Conservation (phyloP, 2,113 vertebrate species). For the Accipiter cooperii region DNA sequence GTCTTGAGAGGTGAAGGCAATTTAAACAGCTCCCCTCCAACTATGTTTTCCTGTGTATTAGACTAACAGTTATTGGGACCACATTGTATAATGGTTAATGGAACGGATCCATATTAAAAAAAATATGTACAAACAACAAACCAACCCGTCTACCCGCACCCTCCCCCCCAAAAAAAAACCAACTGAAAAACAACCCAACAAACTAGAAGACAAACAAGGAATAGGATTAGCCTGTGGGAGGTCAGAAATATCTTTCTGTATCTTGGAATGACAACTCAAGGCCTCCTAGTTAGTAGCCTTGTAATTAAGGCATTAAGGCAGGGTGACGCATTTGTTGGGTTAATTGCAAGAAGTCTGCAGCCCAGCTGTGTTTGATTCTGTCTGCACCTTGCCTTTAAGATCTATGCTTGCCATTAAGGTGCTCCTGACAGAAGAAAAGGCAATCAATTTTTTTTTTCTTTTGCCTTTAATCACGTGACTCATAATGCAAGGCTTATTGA, state of each 20-base stretch:
- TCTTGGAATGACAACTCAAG: neutral
- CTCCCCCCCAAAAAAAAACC: accelerated
- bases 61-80: neutral
- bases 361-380: neutral
- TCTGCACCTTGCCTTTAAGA: neutral
- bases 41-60: neutral
- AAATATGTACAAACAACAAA: neutral
- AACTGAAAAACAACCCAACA: neutral
- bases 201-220: neutral
- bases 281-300: neutral
- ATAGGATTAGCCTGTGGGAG: neutral
- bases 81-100: neutral
- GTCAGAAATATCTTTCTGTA: neutral
- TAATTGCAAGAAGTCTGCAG: neutral
- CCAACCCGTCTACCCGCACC: accelerated
- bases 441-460: neutral
- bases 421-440: neutral
- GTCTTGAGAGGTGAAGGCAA: neutral
- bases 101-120: neutral
- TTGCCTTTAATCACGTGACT: neutral
- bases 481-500: neutral
- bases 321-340: neutral
- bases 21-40: neutral
- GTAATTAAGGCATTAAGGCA: neutral
- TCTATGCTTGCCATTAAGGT: neutral